Percentiles rank a stretch among this genome's conserved stretches.
These are phyloP conservation scores for Etheostoma cragini DNA, from an alignment of 2,113 vertebrate species.

Conservation along the genomic window DNA sequence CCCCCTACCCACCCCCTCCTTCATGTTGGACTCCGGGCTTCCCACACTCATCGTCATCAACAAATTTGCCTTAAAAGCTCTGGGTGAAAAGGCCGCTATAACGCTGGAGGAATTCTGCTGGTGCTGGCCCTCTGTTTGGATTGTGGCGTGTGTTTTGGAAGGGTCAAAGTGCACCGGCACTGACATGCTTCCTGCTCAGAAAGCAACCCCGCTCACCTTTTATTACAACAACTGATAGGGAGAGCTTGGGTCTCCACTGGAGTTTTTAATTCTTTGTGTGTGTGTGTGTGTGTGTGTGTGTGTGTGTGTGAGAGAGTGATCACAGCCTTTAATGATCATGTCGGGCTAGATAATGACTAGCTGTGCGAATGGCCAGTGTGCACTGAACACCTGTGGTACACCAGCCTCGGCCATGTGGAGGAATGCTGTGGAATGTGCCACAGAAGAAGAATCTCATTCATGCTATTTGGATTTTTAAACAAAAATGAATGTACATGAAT, in stretches of 20 bases:
- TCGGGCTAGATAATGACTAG: conserved; percentile 78
- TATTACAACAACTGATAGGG: conserved; percentile 51
- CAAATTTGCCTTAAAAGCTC: conserved; percentile 45
- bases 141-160: conserved; percentile 77
- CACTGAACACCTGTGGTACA: conserved; percentile 75
- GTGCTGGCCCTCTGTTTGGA: conserved; percentile 80
- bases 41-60: conserved; percentile 62
- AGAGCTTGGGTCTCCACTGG: conserved; percentile 58
- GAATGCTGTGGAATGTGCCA: conserved; percentile 59
- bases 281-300: conserved; percentile 24
- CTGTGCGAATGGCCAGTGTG: conserved; percentile 53
- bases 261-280: conserved; percentile 37
- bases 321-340: conserved; percentile 77
- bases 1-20: conserved; percentile 6
- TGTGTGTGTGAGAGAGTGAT: conserved; percentile 27
- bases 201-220: conserved; percentile 57
- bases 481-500: neutral
- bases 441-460: conserved; percentile 62
- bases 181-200: conserved; percentile 76
- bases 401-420: conserved; percentile 63
- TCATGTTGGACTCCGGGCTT: conserved; percentile 49
- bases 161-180: conserved; percentile 82
- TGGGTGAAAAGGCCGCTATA: conserved; percentile 54
- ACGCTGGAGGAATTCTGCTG: conserved; percentile 70
- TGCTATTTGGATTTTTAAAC: conserved; percentile 20